Evolutionary conservation across 2,113 vertebrate species (phyloP).

Genomic region (Oophaga pumilio): DNA sequence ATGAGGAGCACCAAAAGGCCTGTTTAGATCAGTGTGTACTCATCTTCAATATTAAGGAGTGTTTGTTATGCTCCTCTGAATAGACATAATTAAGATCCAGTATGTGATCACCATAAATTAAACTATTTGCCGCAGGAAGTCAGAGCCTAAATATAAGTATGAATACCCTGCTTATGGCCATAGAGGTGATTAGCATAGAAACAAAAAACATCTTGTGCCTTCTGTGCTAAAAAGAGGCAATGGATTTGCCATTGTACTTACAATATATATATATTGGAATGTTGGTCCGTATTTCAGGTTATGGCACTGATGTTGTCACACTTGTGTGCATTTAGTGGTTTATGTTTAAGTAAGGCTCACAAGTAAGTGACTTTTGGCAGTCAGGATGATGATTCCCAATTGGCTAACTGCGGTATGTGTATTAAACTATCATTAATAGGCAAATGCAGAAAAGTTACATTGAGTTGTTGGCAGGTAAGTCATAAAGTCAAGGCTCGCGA

Average conservation of each 20-base stretch:
- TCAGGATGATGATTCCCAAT: neutral
- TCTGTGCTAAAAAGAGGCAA: neutral
- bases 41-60: no score
- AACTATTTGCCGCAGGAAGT: no score
- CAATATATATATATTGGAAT: neutral
- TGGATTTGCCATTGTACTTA: neutral
- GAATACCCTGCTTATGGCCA: neutral
- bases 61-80: no score
- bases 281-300: neutral
- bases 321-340: neutral
- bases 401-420: neutral
- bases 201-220: neutral
- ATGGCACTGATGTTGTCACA: neutral
- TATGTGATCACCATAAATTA: no score
- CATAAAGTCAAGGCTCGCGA: neutral
- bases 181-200: neutral
- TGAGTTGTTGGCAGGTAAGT: neutral
- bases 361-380: neutral
- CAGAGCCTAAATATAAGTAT: no score
- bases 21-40: no score
- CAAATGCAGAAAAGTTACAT: neutral
- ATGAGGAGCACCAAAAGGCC: no score
- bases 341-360: neutral
- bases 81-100: no score
- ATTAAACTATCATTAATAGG: neutral